Base-by-base conservation (phyloP, 2,888 invertebrate genomes). In the Acanthosepion esculentum region DNA sequence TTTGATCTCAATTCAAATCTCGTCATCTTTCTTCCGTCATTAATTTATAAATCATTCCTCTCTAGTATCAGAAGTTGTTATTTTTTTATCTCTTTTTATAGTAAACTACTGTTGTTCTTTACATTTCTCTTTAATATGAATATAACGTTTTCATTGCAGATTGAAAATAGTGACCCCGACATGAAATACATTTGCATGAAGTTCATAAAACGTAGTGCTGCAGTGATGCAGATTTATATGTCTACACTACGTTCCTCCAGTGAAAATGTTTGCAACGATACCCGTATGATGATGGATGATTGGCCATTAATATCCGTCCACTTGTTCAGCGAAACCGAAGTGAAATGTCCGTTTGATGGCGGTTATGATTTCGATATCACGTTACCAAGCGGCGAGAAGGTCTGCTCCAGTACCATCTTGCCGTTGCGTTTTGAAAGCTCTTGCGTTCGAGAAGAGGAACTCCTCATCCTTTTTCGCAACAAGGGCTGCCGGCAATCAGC, bases 391-490 rank as follows among this genome's bases (percentile, higher is more conserved):
- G 94, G 95, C 26, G 95, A 95, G 18, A 94, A 94, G 91, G 95
- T 96, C 0, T 96, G 96, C 91, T 92, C 41, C 20, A 94, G 95
- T 59, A 93, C 93, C 20, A 48, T 96, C 91, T 94, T 96, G 29
- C 95, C 95, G 48, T 91, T 96, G 94, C 95, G 97, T 94, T 95
- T 97, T 50, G 97, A 96, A 95, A 97, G 96, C 94, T 96, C 96
- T 94, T 97, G 97, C 94, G 96, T 96, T 94, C 94, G 95, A 91
- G 96, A 96, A 33, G 96, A 96, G 94, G 96, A 96, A 15, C 96
- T 97, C 59, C 95, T 95, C 12, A 96, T 97, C 78, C 95, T 96
- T 94, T 96, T 97, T 95, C 96, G 96, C 91, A 94, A 95, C 18
- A 94, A 95, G 6, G 95, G 95, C 10, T 97, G 97, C 94, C 94